Base-by-base conservation (phyloP, 2,797 vertebrate species). In the Sebastes nivosus region DNA sequence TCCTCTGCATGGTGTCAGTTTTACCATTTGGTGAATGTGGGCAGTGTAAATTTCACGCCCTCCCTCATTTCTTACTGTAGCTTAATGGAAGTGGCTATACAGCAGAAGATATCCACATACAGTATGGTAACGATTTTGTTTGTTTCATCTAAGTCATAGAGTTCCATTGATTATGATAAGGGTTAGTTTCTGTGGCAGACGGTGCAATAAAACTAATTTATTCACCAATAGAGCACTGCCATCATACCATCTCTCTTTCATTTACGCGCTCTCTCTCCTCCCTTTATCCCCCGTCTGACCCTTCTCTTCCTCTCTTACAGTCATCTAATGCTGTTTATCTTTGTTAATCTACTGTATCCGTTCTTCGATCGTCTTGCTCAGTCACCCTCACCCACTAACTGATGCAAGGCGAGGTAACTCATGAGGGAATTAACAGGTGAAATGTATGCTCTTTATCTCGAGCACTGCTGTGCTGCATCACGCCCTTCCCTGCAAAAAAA, bases 21-120 rank as follows among this genome's bases (percentile, higher is more conserved):
- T 86, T 89, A 71, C 92, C 95, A 96, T 94, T 95, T 95, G 94
- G 92, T 93, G 89, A 89, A 91, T 92, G 94, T 95, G 93, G 94
- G 95, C 87, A 94, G 93, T 95, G 93, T 88, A 88, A 91, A 90
- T 91, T 93, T 93, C 84, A 82, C 87, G 27, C 80, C 71, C 80
- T 88, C 71, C 42, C 42, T 84, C 38, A 50, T 85, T 67, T 78
- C 58, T 76, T 54, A 54, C n/a, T 54, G 50, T 54, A 81, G 84
- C 88, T 89, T 80, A 65, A 85, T 87, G 71, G 71, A 79, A 79
- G 46, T 42, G 61, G 8, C 67, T 72, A 64, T 67, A 55, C 25
- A 84, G 36, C 76, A 24, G 36, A 80, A 13, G 25, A 29, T 67
- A 24, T 80, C 25, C 69, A 50, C 46, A 69, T 82, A 72, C 50